A percentile compares a stretch with the other conserved stretches of the same genome.
phyloP scores from a whole-genome alignment of 2,797 vertebrate genomes.

The Acestrorhynchus altus region DNA sequence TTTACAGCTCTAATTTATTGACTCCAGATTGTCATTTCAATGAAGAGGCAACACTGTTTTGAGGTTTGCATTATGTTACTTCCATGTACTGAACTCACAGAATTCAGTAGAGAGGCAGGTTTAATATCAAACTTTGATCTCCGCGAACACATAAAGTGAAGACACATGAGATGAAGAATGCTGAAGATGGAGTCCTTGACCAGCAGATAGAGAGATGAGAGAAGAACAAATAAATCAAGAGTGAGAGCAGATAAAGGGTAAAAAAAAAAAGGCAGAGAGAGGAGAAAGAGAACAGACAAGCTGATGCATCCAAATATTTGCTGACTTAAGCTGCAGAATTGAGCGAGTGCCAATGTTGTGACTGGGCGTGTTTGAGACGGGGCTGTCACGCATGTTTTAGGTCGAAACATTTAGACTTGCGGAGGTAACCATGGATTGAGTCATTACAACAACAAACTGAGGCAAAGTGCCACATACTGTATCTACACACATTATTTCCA shows the following conservation, averaged over 20 bases:
- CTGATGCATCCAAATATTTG: conserved; percentile 55
- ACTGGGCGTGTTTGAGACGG: conserved; percentile 48
- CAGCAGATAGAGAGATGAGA: conserved; percentile 4
- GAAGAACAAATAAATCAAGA: conserved; percentile 16
- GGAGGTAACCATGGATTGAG: conserved; percentile 56
- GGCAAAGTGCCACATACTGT: conserved; percentile 35
- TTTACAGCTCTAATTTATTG: too few relatives aligned
- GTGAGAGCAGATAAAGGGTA: too few relatives aligned
- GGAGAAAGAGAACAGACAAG: conserved; percentile 35
- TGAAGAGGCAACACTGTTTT: too few relatives aligned
- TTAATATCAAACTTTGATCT: neutral
- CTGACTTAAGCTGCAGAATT: conserved; percentile 34
- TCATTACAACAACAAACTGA: conserved; percentile 52
- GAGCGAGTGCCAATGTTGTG: conserved; percentile 40
- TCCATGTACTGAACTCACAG: too few relatives aligned
- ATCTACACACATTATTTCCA: conserved; percentile 18
- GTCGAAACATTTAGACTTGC: conserved; percentile 48
- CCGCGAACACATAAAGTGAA: neutral
- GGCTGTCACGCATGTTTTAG: conserved; percentile 47
- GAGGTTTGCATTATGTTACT: too few relatives aligned
- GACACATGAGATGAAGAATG: neutral
- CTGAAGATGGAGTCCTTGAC: neutral
- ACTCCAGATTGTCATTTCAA: too few relatives aligned
- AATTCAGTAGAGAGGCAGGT: too few relatives aligned
- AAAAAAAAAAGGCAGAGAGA: conserved; percentile 44